A percentile compares a stretch with the other conserved stretches of the same genome.
These are phyloP conservation scores for Eupeodes corollae DNA, from an alignment of 1,140 invertebrate genomes.

Conservation along the genomic window DNA sequence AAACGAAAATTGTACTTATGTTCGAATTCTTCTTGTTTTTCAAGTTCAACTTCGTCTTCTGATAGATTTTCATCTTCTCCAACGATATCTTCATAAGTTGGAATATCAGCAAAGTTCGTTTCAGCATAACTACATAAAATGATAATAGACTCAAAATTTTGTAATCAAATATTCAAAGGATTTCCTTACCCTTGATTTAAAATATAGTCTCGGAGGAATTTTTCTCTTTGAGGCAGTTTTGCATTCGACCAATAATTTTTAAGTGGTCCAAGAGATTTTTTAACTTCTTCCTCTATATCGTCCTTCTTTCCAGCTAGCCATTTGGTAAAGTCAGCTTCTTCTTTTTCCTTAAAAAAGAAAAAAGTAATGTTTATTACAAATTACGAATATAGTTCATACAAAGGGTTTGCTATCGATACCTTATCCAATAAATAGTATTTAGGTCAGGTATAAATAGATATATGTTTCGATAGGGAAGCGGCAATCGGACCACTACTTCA, in stretches of 20 bases:
- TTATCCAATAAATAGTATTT: too few species aligned
- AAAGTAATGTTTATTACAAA: too few species aligned
- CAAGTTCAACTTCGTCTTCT: constrained; percentile 68
- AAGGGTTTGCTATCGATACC: too few species aligned
- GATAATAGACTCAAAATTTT: constrained; percentile 5
- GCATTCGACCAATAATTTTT: constrained; percentile 77
- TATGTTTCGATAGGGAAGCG: too few species aligned
- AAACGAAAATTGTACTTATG: constrained; percentile 93
- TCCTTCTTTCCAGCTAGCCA: constrained; percentile 71
- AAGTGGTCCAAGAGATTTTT: constrained; percentile 46
- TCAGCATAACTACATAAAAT: constrained; percentile 25
- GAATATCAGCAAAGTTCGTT: constrained; percentile 47
- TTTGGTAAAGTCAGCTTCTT: constrained; percentile 58
- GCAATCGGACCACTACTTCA: too few species aligned
- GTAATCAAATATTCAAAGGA: background rate
- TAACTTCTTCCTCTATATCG: constrained; percentile 50
- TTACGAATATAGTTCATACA: too few species aligned
- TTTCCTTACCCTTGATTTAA: constrained; percentile 65
- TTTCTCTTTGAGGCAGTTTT: constrained; percentile 69
- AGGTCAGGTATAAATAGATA: too few species aligned
- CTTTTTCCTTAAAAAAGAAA: constrained; percentile 28
- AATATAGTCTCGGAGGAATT: constrained; percentile 86
- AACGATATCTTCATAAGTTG: constrained; percentile 57
- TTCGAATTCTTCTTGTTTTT: constrained; percentile 83
- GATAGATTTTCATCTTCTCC: constrained; percentile 59